Percentiles rank a stretch among this genome's conserved stretches.
These are phyloP conservation scores for Drosophila sucinea DNA, from an alignment of 1,140 invertebrate genomes.

Conservation along the genomic window DNA sequence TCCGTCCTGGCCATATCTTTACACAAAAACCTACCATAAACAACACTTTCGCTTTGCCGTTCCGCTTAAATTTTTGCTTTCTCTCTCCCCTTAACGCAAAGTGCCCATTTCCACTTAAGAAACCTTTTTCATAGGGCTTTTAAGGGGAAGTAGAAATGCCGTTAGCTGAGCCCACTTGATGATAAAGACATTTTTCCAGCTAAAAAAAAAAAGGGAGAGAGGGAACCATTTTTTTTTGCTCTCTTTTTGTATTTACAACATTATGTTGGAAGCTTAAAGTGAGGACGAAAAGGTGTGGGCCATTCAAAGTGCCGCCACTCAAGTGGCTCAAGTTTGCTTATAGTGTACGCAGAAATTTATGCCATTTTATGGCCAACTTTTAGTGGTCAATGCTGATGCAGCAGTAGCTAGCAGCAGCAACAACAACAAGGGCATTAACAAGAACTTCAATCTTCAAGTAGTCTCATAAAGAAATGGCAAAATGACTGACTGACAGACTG, in stretches of 20 bases:
- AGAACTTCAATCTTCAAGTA: slow-evolving; percentile 21
- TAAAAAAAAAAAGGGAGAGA: background rate
- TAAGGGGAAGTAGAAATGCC: slow-evolving; percentile 9
- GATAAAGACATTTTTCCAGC: slow-evolving; percentile 12
- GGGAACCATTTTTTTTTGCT: background rate
- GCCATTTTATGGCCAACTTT: slow-evolving; percentile 23
- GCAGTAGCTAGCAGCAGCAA: slow-evolving; percentile 6
- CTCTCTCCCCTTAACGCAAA: slow-evolving; percentile 14
- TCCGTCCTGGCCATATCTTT: background rate
- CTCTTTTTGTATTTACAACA: slow-evolving; percentile 15
- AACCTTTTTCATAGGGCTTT: slow-evolving; percentile 13
- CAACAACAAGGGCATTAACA: slow-evolving; percentile 15
- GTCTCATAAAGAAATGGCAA: slow-evolving; percentile 9
- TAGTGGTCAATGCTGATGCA: slow-evolving; percentile 19
- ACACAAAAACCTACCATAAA: background rate
- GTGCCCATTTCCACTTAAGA: slow-evolving; percentile 14
- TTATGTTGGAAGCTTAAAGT: slow-evolving; percentile 13
- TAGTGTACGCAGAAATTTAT: slow-evolving; percentile 15
- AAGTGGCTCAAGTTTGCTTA: slow-evolving; percentile 16
- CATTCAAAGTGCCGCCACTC: slow-evolving; percentile 16
- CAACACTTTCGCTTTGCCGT: background rate
- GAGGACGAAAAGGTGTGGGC: slow-evolving; percentile 13
- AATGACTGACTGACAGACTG: too few relatives aligned
- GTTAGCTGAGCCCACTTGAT: slow-evolving; percentile 2
- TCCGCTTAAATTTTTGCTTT: background rate